Percentiles rank a stretch among this genome's conserved stretches.
phyloP scores from a whole-genome alignment of 2,888 invertebrate species.

The Dryococelus australis region DNA sequence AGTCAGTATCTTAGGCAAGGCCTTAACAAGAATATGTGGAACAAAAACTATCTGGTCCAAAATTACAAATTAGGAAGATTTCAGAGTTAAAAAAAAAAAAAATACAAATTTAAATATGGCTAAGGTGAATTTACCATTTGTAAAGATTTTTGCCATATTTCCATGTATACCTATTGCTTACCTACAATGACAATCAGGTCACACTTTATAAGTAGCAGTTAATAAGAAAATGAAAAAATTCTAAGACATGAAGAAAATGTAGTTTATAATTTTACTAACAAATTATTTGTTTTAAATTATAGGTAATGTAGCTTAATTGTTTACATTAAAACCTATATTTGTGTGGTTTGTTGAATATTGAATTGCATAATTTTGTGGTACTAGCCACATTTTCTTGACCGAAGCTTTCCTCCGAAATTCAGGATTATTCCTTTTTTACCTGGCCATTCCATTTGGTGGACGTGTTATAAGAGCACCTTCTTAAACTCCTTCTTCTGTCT shows the following conservation, averaged over 20 bases:
- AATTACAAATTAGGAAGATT: too few relatives aligned
- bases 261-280: too few relatives aligned
- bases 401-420: not conserved
- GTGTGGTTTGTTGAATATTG: too few relatives aligned
- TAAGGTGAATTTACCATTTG: not conserved
- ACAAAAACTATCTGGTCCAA: not conserved
- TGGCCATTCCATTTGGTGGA: not conserved
- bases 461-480: not conserved
- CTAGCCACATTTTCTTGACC: not conserved
- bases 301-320: too few relatives aligned
- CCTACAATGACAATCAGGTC: too few relatives aligned
- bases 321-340: not conserved
- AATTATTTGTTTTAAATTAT: too few relatives aligned
- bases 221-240: not conserved
- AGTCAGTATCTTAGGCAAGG: not conserved
- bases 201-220: not conserved
- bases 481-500: too few relatives aligned
- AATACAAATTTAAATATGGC: too few relatives aligned
- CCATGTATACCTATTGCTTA: too few relatives aligned
- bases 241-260: not conserved
- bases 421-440: not conserved
- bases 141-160: not conserved
- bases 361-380: not conserved
- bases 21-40: not conserved
- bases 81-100: too few relatives aligned